Conservation (phyloP, 2,797 vertebrate species). For the Halcyon chelicuti region DNA sequence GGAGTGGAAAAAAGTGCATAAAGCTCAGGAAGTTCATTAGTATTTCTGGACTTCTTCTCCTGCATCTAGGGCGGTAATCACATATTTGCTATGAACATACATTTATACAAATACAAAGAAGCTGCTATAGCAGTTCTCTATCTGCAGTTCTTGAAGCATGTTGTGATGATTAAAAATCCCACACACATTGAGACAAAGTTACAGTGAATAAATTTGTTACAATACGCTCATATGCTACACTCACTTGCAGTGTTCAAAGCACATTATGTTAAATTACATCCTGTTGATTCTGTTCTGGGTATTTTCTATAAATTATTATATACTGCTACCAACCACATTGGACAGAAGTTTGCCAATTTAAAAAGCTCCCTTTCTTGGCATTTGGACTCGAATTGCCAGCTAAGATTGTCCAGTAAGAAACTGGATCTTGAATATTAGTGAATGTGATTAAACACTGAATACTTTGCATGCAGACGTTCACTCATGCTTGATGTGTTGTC, state of each 20-base stretch:
- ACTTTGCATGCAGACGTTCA: not conserved
- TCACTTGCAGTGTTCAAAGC: not conserved
- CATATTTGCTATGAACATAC: conserved; percentile 24
- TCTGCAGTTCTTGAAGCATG: not conserved
- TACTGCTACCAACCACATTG: not conserved
- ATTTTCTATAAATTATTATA: not conserved
- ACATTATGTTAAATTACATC: not conserved
- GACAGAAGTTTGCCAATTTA: not conserved
- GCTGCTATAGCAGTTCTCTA: conserved; percentile 24
- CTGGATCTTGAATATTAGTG: not conserved
- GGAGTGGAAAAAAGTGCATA: not conserved
- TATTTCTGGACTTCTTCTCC: conserved; percentile 25
- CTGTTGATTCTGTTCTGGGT: not conserved
- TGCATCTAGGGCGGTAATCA: conserved; percentile 5
- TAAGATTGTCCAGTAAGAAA: not conserved
- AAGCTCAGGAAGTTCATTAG: conserved; percentile 5
- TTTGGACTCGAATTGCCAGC: not conserved
- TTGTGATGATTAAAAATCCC: conserved; percentile 32
- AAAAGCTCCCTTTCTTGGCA: not conserved
- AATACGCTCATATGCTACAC: not conserved
- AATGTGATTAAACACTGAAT: not conserved
- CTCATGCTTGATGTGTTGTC: not conserved
- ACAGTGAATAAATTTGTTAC: conserved; percentile 7
- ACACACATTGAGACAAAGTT: not conserved
- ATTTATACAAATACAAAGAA: conserved; percentile 30